Conservation (phyloP, 2,888 invertebrate species). For the Macrophya alboannulata region DNA sequence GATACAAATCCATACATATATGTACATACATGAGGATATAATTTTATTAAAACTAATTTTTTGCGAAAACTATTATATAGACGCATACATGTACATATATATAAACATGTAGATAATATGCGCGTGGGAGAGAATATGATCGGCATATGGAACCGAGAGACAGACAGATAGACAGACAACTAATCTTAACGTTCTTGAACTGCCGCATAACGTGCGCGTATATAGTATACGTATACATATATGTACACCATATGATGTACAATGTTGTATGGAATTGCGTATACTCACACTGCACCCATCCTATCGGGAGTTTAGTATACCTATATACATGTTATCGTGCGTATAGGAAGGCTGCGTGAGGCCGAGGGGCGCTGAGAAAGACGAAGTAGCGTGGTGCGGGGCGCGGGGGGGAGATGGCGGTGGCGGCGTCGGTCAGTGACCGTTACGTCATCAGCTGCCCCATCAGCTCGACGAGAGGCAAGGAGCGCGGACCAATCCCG, state of each 20-base stretch:
- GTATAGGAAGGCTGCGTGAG: conserved; percentile 30
- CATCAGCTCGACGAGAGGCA: conserved; percentile 64
- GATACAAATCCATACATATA: no score
- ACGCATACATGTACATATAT: not conserved
- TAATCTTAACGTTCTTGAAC: conserved; percentile 30
- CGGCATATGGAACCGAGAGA: not conserved
- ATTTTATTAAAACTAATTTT: no score
- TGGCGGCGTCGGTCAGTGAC: conserved; percentile 75
- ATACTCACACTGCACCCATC: conserved; percentile 4
- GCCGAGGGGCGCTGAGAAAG: conserved; percentile 28
- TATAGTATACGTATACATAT: not conserved
- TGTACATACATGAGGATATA: no score
- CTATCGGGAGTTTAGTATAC: conserved; percentile 2
- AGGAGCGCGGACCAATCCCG: conserved; percentile 43
- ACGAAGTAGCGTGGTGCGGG: conserved; percentile 56
- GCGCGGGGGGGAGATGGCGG: conserved; percentile 67
- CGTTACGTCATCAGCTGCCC: conserved; percentile 77
- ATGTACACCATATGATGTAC: not conserved
- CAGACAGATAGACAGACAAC: not conserved
- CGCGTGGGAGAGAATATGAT: conserved; percentile 26
- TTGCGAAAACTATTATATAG: not conserved
- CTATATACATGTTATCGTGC: conserved; percentile 17
- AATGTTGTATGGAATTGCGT: not conserved
- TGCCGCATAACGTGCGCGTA: not conserved
- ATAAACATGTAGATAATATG: not conserved